phyloP scores from a whole-genome alignment of 2,113 vertebrate species.

The Panurus biarmicus region DNA sequence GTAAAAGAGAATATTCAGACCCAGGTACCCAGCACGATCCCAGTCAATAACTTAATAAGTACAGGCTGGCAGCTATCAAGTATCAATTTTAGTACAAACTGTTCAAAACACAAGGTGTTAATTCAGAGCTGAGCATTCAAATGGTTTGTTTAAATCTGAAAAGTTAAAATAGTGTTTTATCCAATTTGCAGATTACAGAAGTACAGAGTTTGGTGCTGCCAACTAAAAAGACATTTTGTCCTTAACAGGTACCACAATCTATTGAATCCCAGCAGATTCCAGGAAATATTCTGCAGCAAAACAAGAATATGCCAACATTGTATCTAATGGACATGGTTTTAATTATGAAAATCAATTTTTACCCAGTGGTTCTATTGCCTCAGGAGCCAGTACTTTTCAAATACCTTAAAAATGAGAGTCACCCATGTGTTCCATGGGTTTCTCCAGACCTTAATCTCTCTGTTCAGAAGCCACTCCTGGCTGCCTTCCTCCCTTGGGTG shows the following conservation, averaged over 20 bases:
- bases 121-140: background rate
- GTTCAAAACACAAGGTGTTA: background rate
- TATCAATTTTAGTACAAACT: background rate
- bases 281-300: background rate
- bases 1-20: background rate
- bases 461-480: background rate
- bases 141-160: background rate
- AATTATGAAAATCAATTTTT: background rate
- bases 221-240: background rate
- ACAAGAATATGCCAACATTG: background rate
- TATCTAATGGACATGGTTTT: background rate
- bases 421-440: background rate
- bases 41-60: background rate
- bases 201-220: background rate
- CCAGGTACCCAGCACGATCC: background rate
- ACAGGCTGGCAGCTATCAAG: background rate
- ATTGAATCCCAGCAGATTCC: background rate
- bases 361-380: background rate
- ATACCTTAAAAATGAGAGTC: background rate
- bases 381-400: background rate
- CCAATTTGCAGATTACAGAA: background rate
- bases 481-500: background rate
- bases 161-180: background rate
- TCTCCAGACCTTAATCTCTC: background rate
- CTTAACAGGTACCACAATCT: background rate